phyloP scores from a whole-genome alignment of 2,113 vertebrate species.

The Oceanodroma tethys region DNA sequence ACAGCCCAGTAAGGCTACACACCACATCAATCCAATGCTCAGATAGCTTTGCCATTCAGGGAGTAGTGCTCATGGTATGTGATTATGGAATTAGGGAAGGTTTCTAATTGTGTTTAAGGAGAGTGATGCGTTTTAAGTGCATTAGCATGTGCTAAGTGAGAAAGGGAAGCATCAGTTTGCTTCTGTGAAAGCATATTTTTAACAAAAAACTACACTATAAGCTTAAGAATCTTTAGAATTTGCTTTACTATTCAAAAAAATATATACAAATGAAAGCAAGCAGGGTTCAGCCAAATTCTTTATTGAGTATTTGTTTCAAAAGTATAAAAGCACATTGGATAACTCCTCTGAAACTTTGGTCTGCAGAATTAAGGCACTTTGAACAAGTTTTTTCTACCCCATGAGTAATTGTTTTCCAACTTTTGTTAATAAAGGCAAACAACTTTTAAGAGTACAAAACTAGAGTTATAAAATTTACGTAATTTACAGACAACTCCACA shows the following conservation, averaged over 20 bases:
- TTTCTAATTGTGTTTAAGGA: background rate
- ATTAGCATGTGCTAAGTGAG: background rate
- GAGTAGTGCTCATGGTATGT: accelerated
- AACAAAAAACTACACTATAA: background rate
- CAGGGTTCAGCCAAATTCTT: constrained; percentile 71
- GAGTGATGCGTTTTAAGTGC: background rate
- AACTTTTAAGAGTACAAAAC: constrained; percentile 70
- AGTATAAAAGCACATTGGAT: constrained; percentile 63
- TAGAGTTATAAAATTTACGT: constrained; percentile 63
- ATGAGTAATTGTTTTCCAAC: constrained; percentile 39
- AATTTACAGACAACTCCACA: constrained; percentile 72
- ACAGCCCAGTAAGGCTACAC: background rate
- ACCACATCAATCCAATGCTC: background rate
- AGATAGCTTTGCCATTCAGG: background rate
- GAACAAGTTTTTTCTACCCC: constrained; percentile 52
- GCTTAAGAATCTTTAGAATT: background rate
- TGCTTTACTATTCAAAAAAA: background rate
- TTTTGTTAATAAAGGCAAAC: constrained; percentile 58
- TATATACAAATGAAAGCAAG: constrained; percentile 3
- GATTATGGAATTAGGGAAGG: background rate
- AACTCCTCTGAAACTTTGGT: constrained; percentile 54
- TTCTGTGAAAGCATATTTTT: background rate
- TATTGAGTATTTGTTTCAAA: constrained; percentile 78
- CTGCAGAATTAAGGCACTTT: constrained; percentile 59
- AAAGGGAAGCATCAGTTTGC: background rate